phyloP scores from a whole-genome alignment of 1,140 invertebrate genomes.

The Proales similis region DNA sequence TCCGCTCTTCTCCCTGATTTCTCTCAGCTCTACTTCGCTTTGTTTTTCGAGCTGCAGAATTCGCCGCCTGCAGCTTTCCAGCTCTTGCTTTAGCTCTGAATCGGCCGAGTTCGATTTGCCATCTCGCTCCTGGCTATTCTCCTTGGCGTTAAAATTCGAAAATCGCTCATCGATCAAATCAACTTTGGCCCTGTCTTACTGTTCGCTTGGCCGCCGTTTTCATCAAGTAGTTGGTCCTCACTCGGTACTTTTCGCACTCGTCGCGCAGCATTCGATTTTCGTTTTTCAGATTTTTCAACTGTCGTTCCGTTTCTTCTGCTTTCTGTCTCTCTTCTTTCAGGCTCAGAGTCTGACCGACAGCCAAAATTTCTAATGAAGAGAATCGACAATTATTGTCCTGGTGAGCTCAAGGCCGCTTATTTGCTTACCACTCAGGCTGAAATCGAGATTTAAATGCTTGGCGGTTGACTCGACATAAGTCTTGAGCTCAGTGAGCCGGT shows the following conservation, averaged over 20 bases:
- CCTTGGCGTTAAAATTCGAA: neutral
- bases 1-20: conserved; percentile 1
- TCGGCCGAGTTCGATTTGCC: too few relatives aligned
- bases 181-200: neutral
- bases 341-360: neutral
- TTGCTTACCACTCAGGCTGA: conserved; percentile 19
- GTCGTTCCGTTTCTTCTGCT: neutral
- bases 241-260: conserved; percentile 26
- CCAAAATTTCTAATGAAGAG: conserved; percentile 15
- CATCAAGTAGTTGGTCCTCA: conserved; percentile 8
- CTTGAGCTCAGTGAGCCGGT: conserved; percentile 14
- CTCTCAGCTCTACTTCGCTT: neutral
- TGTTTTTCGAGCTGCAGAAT: conserved; percentile 5
- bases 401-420: neutral
- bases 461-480: conserved; percentile 3
- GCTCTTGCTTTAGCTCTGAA: conserved; percentile 13
- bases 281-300: conserved; percentile 6
- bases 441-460: conserved; percentile 2
- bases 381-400: neutral
- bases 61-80: conserved; percentile 2
- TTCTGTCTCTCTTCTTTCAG: conserved; percentile 12
- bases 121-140: neutral
- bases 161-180: too few relatives aligned
- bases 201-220: neutral
- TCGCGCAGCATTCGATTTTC: conserved; percentile 4